Evolutionary conservation across 2,888 invertebrate genomes (phyloP).

Genomic region (Chydorus sphaericus): DNA sequence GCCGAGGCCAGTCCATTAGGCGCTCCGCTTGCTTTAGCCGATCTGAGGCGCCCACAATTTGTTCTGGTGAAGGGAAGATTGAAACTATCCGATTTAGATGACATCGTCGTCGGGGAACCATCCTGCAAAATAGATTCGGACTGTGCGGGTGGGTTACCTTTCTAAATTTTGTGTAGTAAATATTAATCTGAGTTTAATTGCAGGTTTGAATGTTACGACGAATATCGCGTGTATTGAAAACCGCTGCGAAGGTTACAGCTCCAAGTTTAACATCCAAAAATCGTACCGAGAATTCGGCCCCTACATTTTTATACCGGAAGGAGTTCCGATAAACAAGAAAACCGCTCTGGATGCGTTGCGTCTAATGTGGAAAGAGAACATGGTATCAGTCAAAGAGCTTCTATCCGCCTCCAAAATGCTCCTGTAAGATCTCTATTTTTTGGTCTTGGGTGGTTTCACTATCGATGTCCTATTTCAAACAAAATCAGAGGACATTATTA

Average conservation of each 20-base stretch:
- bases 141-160: conserved; percentile 6
- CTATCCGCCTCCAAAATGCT: background rate
- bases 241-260: conserved; percentile 1
- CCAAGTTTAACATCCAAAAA: conserved; percentile 8
- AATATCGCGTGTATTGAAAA: background rate
- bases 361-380: background rate
- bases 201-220: conserved; percentile 1
- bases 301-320: conserved; percentile 4
- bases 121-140: background rate
- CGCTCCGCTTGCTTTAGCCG: conserved; percentile 6
- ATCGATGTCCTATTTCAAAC: background rate
- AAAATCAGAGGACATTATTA: background rate
- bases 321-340: background rate
- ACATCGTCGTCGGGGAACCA: conserved; percentile 8
- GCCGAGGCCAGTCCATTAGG: background rate
- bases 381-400: background rate
- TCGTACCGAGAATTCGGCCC: conserved; percentile 10
- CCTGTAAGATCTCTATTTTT: background rate
- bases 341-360: background rate
- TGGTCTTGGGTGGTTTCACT: conserved; percentile 6
- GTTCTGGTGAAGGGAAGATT: background rate
- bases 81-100: conserved; percentile 13
- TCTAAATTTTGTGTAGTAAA: no score
- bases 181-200: background rate
- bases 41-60: conserved; percentile 12